Evolutionary conservation across 2,113 vertebrate genomes (phyloP), one percentile per base, ranked within the genome.

Genomic region (Pampusana beccarii): DNA sequence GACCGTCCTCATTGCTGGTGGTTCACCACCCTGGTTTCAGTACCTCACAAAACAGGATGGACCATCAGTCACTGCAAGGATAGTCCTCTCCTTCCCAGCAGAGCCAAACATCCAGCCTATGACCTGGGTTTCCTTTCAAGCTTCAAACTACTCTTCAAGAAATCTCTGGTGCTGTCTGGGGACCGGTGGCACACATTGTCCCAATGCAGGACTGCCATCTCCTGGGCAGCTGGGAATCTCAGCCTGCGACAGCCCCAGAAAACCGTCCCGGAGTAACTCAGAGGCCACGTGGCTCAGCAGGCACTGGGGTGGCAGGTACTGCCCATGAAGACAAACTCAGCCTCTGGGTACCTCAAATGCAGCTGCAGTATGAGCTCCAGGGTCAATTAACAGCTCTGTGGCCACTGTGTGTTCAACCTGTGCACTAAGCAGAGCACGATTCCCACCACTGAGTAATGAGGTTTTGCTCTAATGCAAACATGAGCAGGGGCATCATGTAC

Each of bases 221-320:
- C 62, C 92, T 88, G 90, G 95, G 53, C 81, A 86, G 11, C 74
- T 23, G 61, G 53, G 34, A 82, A 42, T 81, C 58, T 26, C 1
- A 5, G 20, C 16, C n/a, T 38, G 54, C 46, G 61, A 16, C 72
- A 73, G 86, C 31, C 71, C 62, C 5, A 0, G 10, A 24, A 73
- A 92, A 31, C 6, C 11, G 23, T 2, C 31, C 57, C 4, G 0
- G 17, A 58, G 15, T 36, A 42, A 36, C 26, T 54, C 19, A 6
- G 54, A 38, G 16, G 40, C 58, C 54, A 28, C 1, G 1, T 38
- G 64, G 26, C 73, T 34, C 36, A 58, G 60, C 50, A 70, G 40
- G 26, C 0, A 0, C 77, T 31, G 36, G 0, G 0, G 14, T 0
- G 2, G 56, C 33, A 46, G 36, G 29, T 33, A 9, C 18, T 0